Conservation (phyloP, 92 coral and sea anemone species). For the Zoanthus sociatus region DNA sequence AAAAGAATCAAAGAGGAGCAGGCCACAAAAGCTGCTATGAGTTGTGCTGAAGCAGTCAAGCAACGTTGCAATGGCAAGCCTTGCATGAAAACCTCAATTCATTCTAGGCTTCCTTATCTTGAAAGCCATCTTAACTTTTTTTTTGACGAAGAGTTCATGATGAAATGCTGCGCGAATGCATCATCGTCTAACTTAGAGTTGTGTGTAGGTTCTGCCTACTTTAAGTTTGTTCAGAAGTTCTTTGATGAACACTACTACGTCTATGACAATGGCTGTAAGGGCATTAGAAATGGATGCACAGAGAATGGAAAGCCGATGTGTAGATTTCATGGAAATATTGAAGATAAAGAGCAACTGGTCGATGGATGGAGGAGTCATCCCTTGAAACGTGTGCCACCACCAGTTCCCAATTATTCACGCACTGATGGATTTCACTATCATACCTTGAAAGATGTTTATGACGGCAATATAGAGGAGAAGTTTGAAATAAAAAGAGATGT, state of each 20-base stretch:
- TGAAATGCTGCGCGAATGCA: slow-evolving; percentile 24
- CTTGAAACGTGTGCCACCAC: no score
- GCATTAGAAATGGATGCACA: slow-evolving; percentile 47
- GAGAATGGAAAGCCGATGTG: background rate
- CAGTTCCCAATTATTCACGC: no score
- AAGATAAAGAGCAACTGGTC: no score
- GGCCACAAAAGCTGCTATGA: background rate
- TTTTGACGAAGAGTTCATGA: slow-evolving; percentile 56
- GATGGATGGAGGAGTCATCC: no score
- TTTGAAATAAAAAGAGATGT: no score
- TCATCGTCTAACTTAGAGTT: background rate
- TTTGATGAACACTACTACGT: slow-evolving; percentile 37
- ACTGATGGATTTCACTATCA: no score
- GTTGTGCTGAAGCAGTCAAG: slow-evolving; percentile 33
- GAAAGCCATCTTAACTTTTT: slow-evolving; percentile 25
- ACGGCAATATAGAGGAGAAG: no score
- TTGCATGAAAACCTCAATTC: slow-evolving; percentile 35
- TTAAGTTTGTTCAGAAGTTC: background rate
- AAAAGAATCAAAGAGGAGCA: slow-evolving; percentile 6
- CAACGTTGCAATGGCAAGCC: slow-evolving; percentile 34
- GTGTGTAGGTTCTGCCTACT: background rate
- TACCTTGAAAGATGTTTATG: no score
- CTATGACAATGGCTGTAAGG: slow-evolving; percentile 58
- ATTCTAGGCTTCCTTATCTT: background rate
- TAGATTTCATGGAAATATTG: no score